Evolutionary conservation across 2,888 invertebrate species (phyloP).

Genomic region (Sesia bembeciformis): DNA sequence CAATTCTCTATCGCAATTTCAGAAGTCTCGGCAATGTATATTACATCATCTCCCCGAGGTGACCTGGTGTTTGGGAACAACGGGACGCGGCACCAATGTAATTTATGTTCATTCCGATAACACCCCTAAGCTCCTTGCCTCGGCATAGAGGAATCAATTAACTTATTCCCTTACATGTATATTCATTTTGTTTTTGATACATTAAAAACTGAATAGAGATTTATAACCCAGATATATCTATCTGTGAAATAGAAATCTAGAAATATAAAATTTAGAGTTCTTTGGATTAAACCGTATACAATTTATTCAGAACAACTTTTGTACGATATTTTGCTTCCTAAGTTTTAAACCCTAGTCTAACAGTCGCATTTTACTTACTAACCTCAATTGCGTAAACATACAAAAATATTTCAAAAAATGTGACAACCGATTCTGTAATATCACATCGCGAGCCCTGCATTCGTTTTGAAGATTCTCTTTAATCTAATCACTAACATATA

Average conservation of each 20-base stretch:
- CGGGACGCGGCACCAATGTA: conserved; percentile 2
- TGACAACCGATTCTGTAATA: conserved; percentile 36
- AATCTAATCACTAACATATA: conserved; percentile 5
- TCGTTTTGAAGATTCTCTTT: conserved; percentile 13
- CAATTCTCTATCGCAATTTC: conserved; percentile 13
- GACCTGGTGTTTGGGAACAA: not conserved
- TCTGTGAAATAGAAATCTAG: not conserved
- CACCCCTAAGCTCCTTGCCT: conserved; percentile 1
- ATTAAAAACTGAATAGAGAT: not conserved
- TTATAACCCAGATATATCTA: too few relatives aligned
- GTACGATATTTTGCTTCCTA: conserved; percentile 5
- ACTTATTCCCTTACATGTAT: not conserved
- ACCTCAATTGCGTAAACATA: conserved; percentile 1
- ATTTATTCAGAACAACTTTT: conserved; percentile 9
- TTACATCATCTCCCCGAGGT: conserved; percentile 12
- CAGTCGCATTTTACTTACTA: not conserved
- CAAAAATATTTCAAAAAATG: conserved; percentile 22
- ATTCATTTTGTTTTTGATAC: not conserved
- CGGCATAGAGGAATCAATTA: not conserved
- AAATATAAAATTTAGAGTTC: conserved; percentile 11
- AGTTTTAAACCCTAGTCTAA: conserved; percentile 1
- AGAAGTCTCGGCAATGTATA: conserved; percentile 9
- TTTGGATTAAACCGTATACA: conserved; percentile 21
- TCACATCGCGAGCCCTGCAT: conserved; percentile 50
- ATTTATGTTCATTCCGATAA: conserved; percentile 7